Evolutionary conservation across 2,888 invertebrate genomes (phyloP), one percentile per base, ranked within the genome.

Genomic region (Ariolimax columbianus): DNA sequence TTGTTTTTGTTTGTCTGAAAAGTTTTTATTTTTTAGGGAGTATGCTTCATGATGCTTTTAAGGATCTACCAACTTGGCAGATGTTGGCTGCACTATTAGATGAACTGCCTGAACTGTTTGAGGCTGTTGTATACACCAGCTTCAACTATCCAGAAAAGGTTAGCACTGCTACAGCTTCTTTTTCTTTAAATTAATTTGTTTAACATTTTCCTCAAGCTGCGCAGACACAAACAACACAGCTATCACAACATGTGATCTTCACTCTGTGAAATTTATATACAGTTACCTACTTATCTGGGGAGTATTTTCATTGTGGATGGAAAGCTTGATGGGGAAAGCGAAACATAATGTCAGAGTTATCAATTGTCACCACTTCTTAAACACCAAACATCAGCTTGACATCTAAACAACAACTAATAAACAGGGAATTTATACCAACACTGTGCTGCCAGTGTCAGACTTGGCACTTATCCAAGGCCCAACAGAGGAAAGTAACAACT

Each of bases 91-190:
- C n/a, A 33, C 75, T 89, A 51, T 66, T 88, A 47, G 73, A 87
- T 75, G 51, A 84, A n/a, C 73, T 87, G 23, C 88, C 89, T 47
- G 86, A 88, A 63, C 80, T 87, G n/a, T 77, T 86, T 26, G 85
- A 86, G 77, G 82, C 78, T 26, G 79, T 83, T 17, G 36, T 87
- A 63, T 87, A 86, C 77, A 87, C 88, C 11, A 77, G 43, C 11
- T n/a, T 82, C 38, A 77, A 73, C 59, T 9, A 77, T 26, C 85
- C 87, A 55, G 72, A 85, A 26, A 84, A 83, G 84, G 88, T 88
- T 36, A 43, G 43, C 17, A 63, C n/a, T 9, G 47, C 47, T n/a
- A 55, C 23, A 19, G 2, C 19, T 3, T 19, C 17, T 63, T n/a
- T 63, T 63, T 26, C 11, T 11, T 63, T n/a, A 3, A 55, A 55